Base-by-base conservation (phyloP, 2,797 vertebrate genomes). In the Pseudomugil tenellus region DNA sequence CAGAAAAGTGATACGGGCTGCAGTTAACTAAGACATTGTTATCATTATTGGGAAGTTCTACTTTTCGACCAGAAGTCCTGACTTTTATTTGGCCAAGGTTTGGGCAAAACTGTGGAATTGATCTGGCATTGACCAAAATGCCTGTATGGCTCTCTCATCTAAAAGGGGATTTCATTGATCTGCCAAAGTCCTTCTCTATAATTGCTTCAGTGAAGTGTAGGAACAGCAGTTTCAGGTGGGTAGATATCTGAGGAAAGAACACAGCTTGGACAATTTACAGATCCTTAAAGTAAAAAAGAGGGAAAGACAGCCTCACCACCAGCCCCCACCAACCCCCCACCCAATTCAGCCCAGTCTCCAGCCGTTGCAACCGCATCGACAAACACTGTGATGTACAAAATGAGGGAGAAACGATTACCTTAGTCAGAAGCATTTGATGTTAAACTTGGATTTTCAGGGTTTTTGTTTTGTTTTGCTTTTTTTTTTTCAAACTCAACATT, bases 111-210 rank as follows among this genome's bases (percentile, higher is more conserved):
- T 76, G 79, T 74, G 34, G 74, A 86, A 91, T 87, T 84, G 85
- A 90, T 90, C 86, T 68, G 65, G 72, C 71, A 88, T 89, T 90
- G 90, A 91, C 91, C 84, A 88, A 81, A 91, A 87, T 59, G 56
- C 64, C 67, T 34, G 67, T 89, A 88, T 68, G 37, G 74, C 76
- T 85, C 84, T 80, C 75, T 90, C 83, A 88, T 90, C 86, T 88
- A 80, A 89, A 46, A 88, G 87, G 82, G 84, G 87, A 92, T 89
- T 88, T 88, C 77, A 92, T 92, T 90, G 90, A 92, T 91, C 86
- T 84, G 68, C 74, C 80, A 85, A 86, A 87, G 88, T 90, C 86
- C 83, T 83, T 80, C 77, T 86, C 85, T 89, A 67, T 92, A 91
- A 92, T 91, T 87, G 86, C 88, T 89, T 81, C 84, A 86, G 78